These are phyloP conservation scores for Dendrolimus kikuchii DNA, from an alignment of 1,140 invertebrate genomes.

Conservation along the genomic window DNA sequence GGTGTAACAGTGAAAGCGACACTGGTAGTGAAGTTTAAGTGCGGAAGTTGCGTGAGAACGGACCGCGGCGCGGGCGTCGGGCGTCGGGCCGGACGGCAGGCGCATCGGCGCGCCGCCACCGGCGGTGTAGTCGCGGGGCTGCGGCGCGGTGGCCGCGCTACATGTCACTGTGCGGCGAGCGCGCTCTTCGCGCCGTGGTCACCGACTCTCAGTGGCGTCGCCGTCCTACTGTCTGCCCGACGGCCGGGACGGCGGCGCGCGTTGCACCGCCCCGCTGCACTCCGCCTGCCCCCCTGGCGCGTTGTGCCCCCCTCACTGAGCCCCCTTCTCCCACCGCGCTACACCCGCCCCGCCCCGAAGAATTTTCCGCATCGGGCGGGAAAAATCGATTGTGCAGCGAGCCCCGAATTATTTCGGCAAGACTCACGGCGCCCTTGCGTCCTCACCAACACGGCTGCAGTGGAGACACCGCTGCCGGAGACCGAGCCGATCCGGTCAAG, in stretches of 20 bases:
- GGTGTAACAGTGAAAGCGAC: constrained; percentile 46
- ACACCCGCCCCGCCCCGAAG: constrained; percentile 57
- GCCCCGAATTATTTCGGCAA: constrained; percentile 68
- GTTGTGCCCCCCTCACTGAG: constrained; percentile 26
- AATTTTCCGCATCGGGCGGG: constrained; percentile 68
- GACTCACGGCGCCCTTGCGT: constrained; percentile 67
- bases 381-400: constrained; percentile 69
- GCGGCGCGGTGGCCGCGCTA: constrained; percentile 62
- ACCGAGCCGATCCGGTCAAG: constrained; percentile 47
- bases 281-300: constrained; percentile 51
- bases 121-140: constrained; percentile 55
- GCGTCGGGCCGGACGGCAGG: constrained; percentile 49
- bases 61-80: constrained; percentile 29
- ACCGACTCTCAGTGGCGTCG: constrained; percentile 65
- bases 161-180: constrained; percentile 64
- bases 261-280: constrained; percentile 66
- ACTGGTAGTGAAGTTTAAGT: constrained; percentile 29
- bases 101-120: constrained; percentile 62
- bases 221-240: constrained; percentile 65
- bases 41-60: constrained; percentile 24
- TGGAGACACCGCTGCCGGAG: constrained; percentile 17
- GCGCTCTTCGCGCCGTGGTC: constrained; percentile 61
- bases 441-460: constrained; percentile 25
- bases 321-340: constrained; percentile 33
- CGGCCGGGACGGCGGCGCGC: constrained; percentile 57